Percentiles rank a stretch among this genome's conserved stretches.
These are phyloP conservation scores for Dioctria linearis DNA, from an alignment of 2,888 invertebrate genomes.

Conservation along the genomic window DNA sequence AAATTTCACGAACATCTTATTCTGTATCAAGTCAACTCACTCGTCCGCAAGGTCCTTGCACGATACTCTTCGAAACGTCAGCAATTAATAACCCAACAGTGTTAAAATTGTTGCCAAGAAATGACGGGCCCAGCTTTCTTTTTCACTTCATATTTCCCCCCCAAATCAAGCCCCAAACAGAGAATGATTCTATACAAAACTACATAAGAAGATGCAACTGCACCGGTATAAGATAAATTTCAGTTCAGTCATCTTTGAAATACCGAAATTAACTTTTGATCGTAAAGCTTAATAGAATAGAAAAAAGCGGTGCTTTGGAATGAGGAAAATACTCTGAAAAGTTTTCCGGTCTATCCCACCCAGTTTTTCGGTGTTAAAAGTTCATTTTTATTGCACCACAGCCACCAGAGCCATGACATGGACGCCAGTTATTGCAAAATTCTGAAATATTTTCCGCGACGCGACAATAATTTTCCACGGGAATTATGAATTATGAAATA, in stretches of 20 bases:
- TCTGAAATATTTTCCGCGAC: not conserved
- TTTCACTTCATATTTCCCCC: not conserved
- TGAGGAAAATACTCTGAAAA: slow-evolving; percentile 12
- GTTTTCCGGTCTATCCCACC: not conserved
- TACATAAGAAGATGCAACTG: not conserved
- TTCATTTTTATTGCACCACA: too few species aligned
- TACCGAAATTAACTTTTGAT: too few species aligned
- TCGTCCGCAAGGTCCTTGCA: slow-evolving; percentile 31
- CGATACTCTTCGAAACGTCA: slow-evolving; percentile 26
- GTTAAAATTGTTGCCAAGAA: slow-evolving; percentile 9
- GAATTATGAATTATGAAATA: slow-evolving; percentile 36
- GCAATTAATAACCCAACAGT: slow-evolving; percentile 29
- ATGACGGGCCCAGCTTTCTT: not conserved
- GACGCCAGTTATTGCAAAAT: too few species aligned
- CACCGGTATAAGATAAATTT: not conserved
- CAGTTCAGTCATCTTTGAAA: too few species aligned
- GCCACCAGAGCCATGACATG: too few species aligned
- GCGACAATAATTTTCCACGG: not conserved
- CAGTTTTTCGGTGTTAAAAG: too few species aligned
- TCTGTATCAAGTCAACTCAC: not conserved
- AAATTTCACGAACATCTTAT: slow-evolving; percentile 37
- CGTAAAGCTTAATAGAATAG: too few species aligned
- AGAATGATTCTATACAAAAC: not conserved
- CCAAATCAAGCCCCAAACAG: not conserved
- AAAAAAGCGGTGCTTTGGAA: slow-evolving; percentile 10